Evolutionary conservation across 2,797 vertebrate genomes (phyloP).

Genomic region (Acropternis orthonyx): DNA sequence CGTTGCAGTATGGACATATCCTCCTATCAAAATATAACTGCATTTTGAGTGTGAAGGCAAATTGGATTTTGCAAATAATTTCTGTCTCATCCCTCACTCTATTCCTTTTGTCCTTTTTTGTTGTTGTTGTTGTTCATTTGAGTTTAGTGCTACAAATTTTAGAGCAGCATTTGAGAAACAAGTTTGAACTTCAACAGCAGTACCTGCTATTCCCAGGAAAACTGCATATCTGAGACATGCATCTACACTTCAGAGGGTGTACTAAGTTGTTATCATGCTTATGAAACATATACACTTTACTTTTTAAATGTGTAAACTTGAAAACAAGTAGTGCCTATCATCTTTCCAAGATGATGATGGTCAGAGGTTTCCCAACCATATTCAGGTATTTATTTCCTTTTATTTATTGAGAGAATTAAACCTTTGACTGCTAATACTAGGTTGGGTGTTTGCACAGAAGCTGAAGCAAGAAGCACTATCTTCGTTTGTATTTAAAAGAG

Average conservation of each 20-base stretch:
- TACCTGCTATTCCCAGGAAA: conserved; percentile 7
- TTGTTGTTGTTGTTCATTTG: not conserved
- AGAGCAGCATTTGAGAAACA: conserved; percentile 21
- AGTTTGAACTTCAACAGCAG: not conserved
- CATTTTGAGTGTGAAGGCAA: conserved; percentile 50
- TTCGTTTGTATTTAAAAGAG: not conserved
- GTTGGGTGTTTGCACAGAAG: conserved; percentile 41
- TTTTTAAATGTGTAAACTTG: conserved; percentile 46
- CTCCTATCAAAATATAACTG: conserved; percentile 58
- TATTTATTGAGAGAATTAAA: conserved; percentile 18
- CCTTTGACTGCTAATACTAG: conserved; percentile 42
- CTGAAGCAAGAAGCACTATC: conserved; percentile 32
- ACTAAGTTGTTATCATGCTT: not conserved
- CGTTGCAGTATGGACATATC: conserved; percentile 56
- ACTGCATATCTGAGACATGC: not conserved
- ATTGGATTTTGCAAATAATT: conserved; percentile 39
- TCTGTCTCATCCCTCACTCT: not conserved
- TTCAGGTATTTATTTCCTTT: conserved; percentile 54
- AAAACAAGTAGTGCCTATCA: conserved; percentile 59
- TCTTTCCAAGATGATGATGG: conserved; percentile 38
- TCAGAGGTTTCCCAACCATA: conserved; percentile 57
- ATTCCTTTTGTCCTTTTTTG: accelerated
- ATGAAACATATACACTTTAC: conserved; percentile 3
- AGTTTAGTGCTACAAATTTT: not conserved
- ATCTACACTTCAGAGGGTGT: not conserved